Percentiles rank a stretch among this genome's conserved stretches.
Conservation (phyloP, 1,140 invertebrate genomes). For the Cotesia glomerata region DNA sequence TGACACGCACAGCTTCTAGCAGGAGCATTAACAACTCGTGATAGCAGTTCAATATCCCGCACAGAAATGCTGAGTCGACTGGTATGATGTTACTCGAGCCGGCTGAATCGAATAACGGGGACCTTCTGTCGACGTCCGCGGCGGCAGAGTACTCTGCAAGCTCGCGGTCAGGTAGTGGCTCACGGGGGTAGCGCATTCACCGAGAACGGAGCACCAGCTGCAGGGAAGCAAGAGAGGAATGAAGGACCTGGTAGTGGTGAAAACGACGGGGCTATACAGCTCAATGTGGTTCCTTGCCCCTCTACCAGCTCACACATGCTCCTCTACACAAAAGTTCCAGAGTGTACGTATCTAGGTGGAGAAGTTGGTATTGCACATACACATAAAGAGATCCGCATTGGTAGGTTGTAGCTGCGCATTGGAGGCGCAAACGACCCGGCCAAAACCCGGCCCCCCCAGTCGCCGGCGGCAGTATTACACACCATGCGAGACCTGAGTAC, state of each 20-base stretch:
- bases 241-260: slow-evolving; percentile 16
- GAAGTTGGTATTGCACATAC: background rate
- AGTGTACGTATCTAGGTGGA: slow-evolving; percentile 5
- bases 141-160: slow-evolving; percentile 43
- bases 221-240: background rate
- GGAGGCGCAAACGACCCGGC: slow-evolving; percentile 53
- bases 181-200: slow-evolving; percentile 39
- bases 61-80: too few relatives aligned
- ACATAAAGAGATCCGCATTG: background rate
- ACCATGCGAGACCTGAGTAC: slow-evolving; percentile 37
- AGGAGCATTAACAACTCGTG: too few relatives aligned
- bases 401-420: slow-evolving; percentile 47
- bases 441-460: slow-evolving; percentile 58
- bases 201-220: slow-evolving; percentile 14
- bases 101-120: background rate
- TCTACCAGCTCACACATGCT: background rate
- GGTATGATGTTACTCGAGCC: background rate
- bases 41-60: background rate
- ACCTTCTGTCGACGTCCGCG: background rate
- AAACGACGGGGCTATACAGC: slow-evolving; percentile 19
- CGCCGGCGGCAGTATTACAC: slow-evolving; percentile 34
- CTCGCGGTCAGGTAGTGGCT: slow-evolving; percentile 41
- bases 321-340: too few relatives aligned
- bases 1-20: too few relatives aligned
- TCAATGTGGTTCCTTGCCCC: slow-evolving; percentile 31